phyloP scores from a whole-genome alignment of 1,140 invertebrate genomes.

The Drosophila trapezifrons region DNA sequence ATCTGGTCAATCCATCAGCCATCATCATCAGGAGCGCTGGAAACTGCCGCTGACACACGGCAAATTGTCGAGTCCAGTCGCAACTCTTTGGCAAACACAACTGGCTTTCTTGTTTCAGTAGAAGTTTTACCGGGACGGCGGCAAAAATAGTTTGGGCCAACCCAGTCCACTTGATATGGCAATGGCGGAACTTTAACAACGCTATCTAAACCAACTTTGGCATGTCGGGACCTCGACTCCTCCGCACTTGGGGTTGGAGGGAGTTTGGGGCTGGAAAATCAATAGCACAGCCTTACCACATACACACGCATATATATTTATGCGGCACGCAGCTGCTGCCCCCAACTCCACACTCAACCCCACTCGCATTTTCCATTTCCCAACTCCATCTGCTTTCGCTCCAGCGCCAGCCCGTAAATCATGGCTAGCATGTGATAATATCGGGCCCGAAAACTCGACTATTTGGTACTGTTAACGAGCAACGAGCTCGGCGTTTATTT shows the following conservation, averaged over 20 bases:
- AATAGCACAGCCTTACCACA: constrained; percentile 50
- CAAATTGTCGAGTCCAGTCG: constrained; percentile 48
- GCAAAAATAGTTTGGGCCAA: constrained; percentile 53
- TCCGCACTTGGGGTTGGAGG: constrained; percentile 15
- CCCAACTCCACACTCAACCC: constrained; percentile 6
- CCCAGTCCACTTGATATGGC: constrained; percentile 41
- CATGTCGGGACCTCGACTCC: constrained; percentile 47
- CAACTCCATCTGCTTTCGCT: constrained; percentile 25
- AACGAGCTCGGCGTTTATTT: constrained; percentile 8
- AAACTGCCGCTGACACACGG: constrained; percentile 46
- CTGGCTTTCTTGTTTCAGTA: constrained; percentile 46
- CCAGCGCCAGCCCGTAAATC: constrained; percentile 30
- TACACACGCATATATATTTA: constrained; percentile 45
- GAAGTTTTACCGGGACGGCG: constrained; percentile 32
- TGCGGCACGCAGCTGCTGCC: constrained; percentile 48
- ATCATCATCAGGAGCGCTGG: constrained; percentile 18
- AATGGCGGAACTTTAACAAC: constrained; percentile 48
- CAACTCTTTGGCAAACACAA: constrained; percentile 48
- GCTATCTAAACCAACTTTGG: constrained; percentile 68
- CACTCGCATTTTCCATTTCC: background rate
- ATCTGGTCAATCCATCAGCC: constrained; percentile 59
- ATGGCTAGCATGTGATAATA: constrained; percentile 41
- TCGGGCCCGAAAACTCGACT: constrained; percentile 29
- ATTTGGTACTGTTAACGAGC: constrained; percentile 33
- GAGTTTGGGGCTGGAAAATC: constrained; percentile 52